Evolutionary conservation across 1,140 invertebrate genomes (phyloP), one percentile per base, ranked within the genome.

Genomic region (Neodiprion fabricii): DNA sequence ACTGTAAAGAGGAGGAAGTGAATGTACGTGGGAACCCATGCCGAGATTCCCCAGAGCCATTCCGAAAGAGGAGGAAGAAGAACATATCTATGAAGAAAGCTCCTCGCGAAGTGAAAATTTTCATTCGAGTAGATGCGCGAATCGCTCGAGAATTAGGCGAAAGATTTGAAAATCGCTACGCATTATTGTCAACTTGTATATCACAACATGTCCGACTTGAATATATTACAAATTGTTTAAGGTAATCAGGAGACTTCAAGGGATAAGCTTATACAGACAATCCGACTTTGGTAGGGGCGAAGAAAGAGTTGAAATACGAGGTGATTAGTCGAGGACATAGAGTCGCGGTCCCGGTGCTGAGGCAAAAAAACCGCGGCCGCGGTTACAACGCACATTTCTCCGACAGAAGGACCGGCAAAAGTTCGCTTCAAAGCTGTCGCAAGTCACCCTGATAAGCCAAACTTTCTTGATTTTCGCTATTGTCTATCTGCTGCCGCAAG

Each of bases 391-490:
- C 53, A 17, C 9, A 61, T 17, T 61, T 61, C n/a, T 61, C n/a
- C 11, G 53, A 9, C 53, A 61, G n/a, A 61, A 61, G 7, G 53
- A 61, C 53, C 11, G n/a, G 11, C n/a, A 61, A 61, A 61, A 61
- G 53, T 61, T 17, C n/a, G 53, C 53, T 17, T 61, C 53, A 61
- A 61, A 61, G 53, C 53, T 61, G 53, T 9, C 53, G 53, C 53
- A 61, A 61, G 53, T 61, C 53, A 61, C 9, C n/a, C 53, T 61
- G 53, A 61, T 61, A 61, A 61, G 11, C 53, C 11, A 61, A 61
- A 61, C 53, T 61, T 61, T 61, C 53, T 61, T 61, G 53, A 61
- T 61, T 61, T 61, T 61, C 53, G 53, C 53, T 61, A 61, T 61
- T 61, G 53, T 61, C 53, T 61, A 61, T 61, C 53, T 17, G n/a